Evolutionary conservation across 2,888 invertebrate species (phyloP).

Genomic region (Hypomecis punctinalis): DNA sequence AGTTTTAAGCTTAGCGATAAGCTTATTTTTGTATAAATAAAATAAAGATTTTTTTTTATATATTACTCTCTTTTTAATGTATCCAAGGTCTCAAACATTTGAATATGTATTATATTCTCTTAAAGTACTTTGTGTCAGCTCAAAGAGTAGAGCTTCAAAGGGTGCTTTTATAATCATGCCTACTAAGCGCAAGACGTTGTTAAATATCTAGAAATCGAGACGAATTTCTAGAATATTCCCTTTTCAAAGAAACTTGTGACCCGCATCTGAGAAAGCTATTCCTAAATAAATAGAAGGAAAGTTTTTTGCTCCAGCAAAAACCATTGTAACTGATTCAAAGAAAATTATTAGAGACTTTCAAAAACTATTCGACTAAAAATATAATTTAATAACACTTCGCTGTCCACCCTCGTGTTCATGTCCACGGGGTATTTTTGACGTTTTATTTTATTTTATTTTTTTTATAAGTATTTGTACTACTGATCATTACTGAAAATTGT

Average conservation of each 20-base stretch:
- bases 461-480: too few species aligned
- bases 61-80: too few species aligned
- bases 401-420: too few species aligned
- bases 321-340: neutral
- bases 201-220: constrained; percentile 2
- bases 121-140: neutral
- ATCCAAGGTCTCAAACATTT: too few species aligned
- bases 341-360: neutral
- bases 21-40: too few species aligned
- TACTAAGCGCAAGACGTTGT: neutral
- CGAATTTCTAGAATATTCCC: neutral
- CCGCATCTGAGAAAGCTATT: neutral
- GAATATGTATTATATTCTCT: neutral
- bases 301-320: neutral
- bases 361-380: too few species aligned
- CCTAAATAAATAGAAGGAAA: neutral
- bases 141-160: constrained; percentile 3
- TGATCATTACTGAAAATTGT: too few species aligned
- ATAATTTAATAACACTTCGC: too few species aligned
- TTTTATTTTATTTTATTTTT: too few species aligned
- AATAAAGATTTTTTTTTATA: too few species aligned
- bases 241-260: neutral
- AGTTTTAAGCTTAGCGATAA: too few species aligned
- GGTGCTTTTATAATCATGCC: neutral
- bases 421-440: too few species aligned